A percentile compares a stretch with the other conserved stretches of the same genome.
Evolutionary conservation across 2,888 invertebrate species (phyloP).

Genomic region (Agrilus mali): DNA sequence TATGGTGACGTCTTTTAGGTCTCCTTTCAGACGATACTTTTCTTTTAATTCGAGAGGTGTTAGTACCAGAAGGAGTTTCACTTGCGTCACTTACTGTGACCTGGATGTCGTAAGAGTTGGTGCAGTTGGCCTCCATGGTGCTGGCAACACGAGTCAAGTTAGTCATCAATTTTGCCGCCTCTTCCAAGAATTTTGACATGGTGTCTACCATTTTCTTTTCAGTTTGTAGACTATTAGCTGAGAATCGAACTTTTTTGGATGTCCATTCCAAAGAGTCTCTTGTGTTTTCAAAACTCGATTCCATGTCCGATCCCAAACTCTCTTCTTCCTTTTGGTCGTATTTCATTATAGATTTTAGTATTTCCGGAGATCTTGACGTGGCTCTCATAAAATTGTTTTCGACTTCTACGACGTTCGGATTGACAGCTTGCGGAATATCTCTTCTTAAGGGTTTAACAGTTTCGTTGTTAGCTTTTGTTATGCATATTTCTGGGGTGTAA

Average conservation of each 20-base stretch:
- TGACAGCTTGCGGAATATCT: constrained; percentile 3
- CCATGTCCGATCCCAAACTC: too few relatives aligned
- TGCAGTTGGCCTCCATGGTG: constrained; percentile 15
- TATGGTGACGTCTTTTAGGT: neutral
- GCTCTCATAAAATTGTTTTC: neutral
- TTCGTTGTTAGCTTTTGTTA: constrained; percentile 12
- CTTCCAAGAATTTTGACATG: constrained; percentile 33
- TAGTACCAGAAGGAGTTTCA: constrained; percentile 10
- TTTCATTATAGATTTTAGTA: constrained; percentile 25
- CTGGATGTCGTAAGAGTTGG: constrained; percentile 24
- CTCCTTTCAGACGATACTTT: too few relatives aligned
- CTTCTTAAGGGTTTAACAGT: constrained; percentile 16
- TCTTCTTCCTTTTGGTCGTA: too few relatives aligned
- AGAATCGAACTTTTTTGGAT: constrained; percentile 22
- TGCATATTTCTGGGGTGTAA: constrained; percentile 21
- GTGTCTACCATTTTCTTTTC: constrained; percentile 25
- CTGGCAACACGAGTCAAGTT: constrained; percentile 24
- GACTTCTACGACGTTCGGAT: constrained; percentile 5
- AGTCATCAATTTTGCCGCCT: constrained; percentile 31
- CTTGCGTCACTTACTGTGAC: constrained; percentile 25
- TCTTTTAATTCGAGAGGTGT: too few relatives aligned
- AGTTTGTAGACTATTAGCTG: constrained; percentile 7
- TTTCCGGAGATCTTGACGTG: constrained; percentile 6
- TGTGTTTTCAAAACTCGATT: too few relatives aligned
- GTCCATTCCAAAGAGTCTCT: too few relatives aligned